phyloP scores from a whole-genome alignment of 2,888 invertebrate genomes.

The Andricus curvator region DNA sequence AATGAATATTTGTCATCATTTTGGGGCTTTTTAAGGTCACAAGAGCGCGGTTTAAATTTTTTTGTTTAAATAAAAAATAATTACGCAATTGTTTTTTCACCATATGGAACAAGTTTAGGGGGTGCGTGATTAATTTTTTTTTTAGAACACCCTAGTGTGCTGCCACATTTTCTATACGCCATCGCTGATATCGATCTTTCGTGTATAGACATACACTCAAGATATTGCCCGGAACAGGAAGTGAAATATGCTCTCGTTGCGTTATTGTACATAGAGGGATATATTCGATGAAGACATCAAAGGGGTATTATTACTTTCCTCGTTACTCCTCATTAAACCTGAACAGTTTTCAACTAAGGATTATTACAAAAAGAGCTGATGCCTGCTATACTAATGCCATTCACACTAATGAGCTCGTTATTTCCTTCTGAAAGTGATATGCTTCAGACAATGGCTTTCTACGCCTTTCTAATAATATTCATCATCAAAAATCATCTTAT shows the following conservation, averaged over 20 bases:
- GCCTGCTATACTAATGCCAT: not conserved
- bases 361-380: not conserved
- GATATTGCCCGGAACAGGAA: conserved; percentile 49
- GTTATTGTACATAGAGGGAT: conserved; percentile 44
- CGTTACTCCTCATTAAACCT: conserved; percentile 10
- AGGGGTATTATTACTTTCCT: conserved; percentile 2
- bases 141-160: no score
- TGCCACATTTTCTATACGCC: not conserved
- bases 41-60: no score
- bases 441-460: not conserved
- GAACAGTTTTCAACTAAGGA: not conserved
- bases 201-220: conserved; percentile 45
- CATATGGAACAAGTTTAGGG: no score
- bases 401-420: not conserved
- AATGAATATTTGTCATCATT: no score
- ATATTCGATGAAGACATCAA: conserved; percentile 34
- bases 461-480: not conserved
- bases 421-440: not conserved
- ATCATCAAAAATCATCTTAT: not conserved
- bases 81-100: no score
- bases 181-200: conserved; percentile 8
- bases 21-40: no score
- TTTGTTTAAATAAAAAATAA: no score
- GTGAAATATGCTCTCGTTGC: conserved; percentile 50
- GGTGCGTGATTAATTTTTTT: no score